phyloP scores from a whole-genome alignment of 2,797 vertebrate species.

The Fundulus diaphanus region DNA sequence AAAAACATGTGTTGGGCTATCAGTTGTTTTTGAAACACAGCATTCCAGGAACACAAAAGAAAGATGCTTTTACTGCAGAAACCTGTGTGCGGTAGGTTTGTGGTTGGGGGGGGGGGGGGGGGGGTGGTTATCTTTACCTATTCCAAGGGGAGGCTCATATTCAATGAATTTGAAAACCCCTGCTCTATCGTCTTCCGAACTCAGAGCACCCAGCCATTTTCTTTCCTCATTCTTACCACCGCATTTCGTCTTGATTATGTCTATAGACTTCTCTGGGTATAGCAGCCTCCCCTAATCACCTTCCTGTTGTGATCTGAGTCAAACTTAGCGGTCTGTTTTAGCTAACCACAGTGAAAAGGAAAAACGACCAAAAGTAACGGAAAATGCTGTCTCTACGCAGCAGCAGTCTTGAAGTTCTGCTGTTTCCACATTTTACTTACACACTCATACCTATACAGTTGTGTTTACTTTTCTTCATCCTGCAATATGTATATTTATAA shows the following conservation, averaged over 20 bases:
- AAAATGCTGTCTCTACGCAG: not conserved
- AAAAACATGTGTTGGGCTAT: too few species aligned
- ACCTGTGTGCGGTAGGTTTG: too few species aligned
- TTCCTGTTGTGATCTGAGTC: not conserved
- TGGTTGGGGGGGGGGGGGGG: too few species aligned
- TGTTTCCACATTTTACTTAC: not conserved
- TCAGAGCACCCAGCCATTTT: slow-evolving; percentile 6
- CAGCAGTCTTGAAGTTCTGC: not conserved
- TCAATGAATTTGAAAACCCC: too few species aligned
- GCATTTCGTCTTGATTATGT: not conserved
- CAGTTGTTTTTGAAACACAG: too few species aligned
- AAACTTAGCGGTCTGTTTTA: not conserved
- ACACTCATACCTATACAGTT: not conserved
- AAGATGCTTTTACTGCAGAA: too few species aligned
- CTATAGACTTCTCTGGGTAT: not conserved
- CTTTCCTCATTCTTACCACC: not conserved
- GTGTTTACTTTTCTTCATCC: not conserved
- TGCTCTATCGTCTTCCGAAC: slow-evolving; percentile 4
- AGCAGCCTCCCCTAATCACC: not conserved
- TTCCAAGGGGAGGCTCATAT: too few species aligned
- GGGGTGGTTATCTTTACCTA: too few species aligned
- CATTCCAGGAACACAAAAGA: too few species aligned
- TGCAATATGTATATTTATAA: slow-evolving; percentile 3
- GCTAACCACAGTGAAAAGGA: not conserved
- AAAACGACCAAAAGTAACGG: not conserved